Base-by-base conservation (phyloP, 1,140 invertebrate species). In the Halyomorpha halys region DNA sequence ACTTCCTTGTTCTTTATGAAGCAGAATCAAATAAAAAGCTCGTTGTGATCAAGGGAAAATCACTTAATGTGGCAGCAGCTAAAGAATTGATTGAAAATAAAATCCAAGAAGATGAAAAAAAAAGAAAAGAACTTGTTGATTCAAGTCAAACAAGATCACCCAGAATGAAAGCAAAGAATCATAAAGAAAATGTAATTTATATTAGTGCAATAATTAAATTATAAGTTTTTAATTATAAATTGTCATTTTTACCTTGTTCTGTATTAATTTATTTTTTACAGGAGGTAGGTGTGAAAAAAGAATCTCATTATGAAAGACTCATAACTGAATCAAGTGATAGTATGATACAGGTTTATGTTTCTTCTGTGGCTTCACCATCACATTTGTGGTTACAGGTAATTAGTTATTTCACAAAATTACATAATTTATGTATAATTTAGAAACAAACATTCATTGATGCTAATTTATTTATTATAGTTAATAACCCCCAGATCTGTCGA, bases 301-400 rank as follows among this genome's bases (percentile, higher is more conserved):
- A 34, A 4, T 30, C 23, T n/a, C 56, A 64, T 18, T 61, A 53
- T 49, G 67, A 69, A 63, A 69, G 60, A 54, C 60, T 69, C 21
- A 44, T 60, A 11, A 27, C 62, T n/a, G 44, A 56, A 2, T 51
- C 66, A 23, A 65, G 63, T 62, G 81, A 83, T 64, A 78, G 81
- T 9, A 79, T 78, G 23, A 81, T 90, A 69, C 84, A 91, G 73
- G 86, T 92, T 9, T 91, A 85, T 75, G 86, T 94, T 1, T 89
- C 87, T 1, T 87, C 89, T 0, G 81, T 90, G 61, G 83, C 84
- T 19, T 82, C 81, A n/a, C 89, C 89, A 15, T 82, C 80, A 1
- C 80, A 83, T 25, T 92, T 94, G 74, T 94, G 90, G 88, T 76
- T 92, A 18, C 90, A 94, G 76, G 80, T 91, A n/a, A n/a, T n/a